Evolutionary conservation across 2,113 vertebrate species (phyloP), one percentile per base, ranked within the genome.

Genomic region (Oreochromis niloticus): DNA sequence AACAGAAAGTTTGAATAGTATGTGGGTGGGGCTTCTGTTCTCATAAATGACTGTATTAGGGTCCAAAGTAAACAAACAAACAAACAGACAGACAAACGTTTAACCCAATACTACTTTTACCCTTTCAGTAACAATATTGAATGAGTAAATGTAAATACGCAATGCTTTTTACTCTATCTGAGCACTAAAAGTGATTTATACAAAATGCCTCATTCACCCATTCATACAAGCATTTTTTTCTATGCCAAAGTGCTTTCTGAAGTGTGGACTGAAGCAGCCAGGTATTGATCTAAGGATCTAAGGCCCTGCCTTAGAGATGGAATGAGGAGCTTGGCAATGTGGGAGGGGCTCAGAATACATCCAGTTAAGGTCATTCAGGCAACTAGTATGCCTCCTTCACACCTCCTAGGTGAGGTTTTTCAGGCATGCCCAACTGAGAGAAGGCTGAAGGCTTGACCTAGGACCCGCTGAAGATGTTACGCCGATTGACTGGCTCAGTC

Each of bases 391-490:
- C 22, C 8, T 46, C 22, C 41, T 73, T 73, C 68, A 46, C 0
- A 24, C 22, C 14, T 46, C 41, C 2, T 46, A 73, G 68, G 22
- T 73, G 8, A 2, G 22, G 7, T 27, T 73, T 48, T 16, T 46
- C 14, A 46, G 41, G 68, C 41, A 73, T 73, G 22, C 39, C 68
- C 68, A 73, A 73, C 22, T 27, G 22, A 9, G 8, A 73, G 68
- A 43, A 1, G 5, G n/a, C 1, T 0, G 1, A 41, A 39, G 36
- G n/a, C n/a, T 71, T 0, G 0, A 0, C 36, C 34, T 14, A 9
- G 63, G n/a, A 71, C 63, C 11, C 7, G 36, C 36, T 71, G n/a
- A n/a, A 71, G 66, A 4, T 9, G 22, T 71, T 43, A 71, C 1
- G 12, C 24, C 13, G 2, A 24, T 43, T 24, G 66, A 24, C 39